Percentiles rank a stretch among this genome's conserved stretches.
These are phyloP conservation scores for Rhimphoctona megacephalus DNA, from an alignment of 2,888 invertebrate species.

Conservation along the genomic window DNA sequence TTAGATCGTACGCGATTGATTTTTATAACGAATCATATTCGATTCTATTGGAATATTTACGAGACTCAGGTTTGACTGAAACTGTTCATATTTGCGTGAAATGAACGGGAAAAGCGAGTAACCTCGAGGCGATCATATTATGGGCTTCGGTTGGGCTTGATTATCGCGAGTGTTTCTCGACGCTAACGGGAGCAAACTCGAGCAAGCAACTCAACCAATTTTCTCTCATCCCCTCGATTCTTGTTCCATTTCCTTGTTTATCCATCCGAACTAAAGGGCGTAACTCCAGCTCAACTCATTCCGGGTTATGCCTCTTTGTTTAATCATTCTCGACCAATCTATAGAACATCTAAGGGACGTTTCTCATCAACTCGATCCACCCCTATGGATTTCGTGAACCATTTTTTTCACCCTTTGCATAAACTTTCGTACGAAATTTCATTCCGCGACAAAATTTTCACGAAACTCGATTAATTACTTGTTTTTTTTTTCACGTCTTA, in stretches of 20 bases:
- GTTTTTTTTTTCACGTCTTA: neutral
- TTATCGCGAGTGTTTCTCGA: constrained; percentile 59
- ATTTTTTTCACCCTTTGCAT: constrained; percentile 11
- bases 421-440: neutral
- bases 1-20: neutral
- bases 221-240: constrained; percentile 8
- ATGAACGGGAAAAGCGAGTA: constrained; percentile 15
- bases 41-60: constrained; percentile 7
- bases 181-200: constrained; percentile 50
- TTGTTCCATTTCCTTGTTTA: neutral
- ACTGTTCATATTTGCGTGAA: constrained; percentile 25
- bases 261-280: neutral
- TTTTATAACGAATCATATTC: neutral
- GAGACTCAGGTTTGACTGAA: constrained; percentile 30
- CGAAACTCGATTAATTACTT: neutral
- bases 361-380: constrained; percentile 20
- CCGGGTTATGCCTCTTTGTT: neutral
- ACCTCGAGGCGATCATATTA: constrained; percentile 55
- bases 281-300: neutral
- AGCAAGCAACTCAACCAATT: constrained; percentile 20
- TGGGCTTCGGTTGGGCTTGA: constrained; percentile 45
- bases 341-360: neutral
- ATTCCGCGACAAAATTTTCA: neutral
- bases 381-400: neutral
- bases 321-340: neutral